phyloP scores from a whole-genome alignment of 2,797 vertebrate species.

The Gephyroberyx darwinii region DNA sequence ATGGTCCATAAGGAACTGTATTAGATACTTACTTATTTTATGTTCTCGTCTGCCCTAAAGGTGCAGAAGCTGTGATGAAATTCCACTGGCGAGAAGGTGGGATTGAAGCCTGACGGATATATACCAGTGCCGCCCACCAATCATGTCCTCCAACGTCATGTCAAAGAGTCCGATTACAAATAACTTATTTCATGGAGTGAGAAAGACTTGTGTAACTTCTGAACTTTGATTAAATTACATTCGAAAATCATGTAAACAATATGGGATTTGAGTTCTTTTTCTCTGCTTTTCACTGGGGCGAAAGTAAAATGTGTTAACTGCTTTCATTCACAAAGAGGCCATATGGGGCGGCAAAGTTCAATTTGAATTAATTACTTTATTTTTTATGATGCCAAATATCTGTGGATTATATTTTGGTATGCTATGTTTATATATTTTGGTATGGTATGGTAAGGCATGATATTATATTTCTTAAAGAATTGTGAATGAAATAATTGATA shows the following conservation, averaged over 20 bases:
- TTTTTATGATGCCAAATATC: background rate
- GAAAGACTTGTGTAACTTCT: constrained; percentile 3
- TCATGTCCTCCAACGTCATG: constrained; percentile 76
- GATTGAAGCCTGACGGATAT: constrained; percentile 75
- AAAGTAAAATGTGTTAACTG: too few species aligned
- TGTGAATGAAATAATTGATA: background rate
- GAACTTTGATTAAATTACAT: background rate
- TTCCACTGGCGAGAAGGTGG: constrained; percentile 86
- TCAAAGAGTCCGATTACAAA: constrained; percentile 71
- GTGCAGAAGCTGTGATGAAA: constrained; percentile 88
- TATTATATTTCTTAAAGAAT: background rate
- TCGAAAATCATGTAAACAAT: background rate
- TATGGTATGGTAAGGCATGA: background rate
- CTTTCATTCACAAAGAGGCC: too few species aligned
- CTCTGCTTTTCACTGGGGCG: too few species aligned
- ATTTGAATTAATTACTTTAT: background rate
- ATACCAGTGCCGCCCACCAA: constrained; percentile 79
- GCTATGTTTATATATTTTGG: too few species aligned
- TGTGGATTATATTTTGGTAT: too few species aligned
- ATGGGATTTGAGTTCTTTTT: too few species aligned
- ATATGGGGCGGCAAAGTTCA: too few species aligned
- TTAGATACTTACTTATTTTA: constrained; percentile 82
- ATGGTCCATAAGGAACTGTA: background rate
- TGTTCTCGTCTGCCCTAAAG: constrained; percentile 87
- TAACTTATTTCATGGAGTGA: constrained; percentile 39